phyloP scores from a whole-genome alignment of 1,140 invertebrate species.

The Venustaconcha ellipsiformis region DNA sequence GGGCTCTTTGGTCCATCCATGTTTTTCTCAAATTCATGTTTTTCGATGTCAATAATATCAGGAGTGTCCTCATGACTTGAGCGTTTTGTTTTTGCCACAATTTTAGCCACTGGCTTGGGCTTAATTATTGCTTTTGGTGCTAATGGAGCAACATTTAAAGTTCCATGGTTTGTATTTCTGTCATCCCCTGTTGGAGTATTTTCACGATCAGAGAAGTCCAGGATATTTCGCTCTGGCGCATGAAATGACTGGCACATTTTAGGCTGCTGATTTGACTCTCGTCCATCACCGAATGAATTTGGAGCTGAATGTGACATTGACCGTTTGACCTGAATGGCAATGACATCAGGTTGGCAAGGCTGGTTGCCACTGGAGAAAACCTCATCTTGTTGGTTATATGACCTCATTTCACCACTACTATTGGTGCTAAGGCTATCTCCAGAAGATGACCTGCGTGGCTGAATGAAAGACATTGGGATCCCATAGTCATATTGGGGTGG shows the following conservation, averaged over 20 bases:
- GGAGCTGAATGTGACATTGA: conserved; percentile 39
- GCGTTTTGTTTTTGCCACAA: conserved; percentile 75
- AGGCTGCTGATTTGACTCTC: conserved; percentile 68
- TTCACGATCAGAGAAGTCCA: conserved; percentile 42
- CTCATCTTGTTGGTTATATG: conserved; percentile 23
- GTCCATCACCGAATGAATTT: conserved; percentile 36
- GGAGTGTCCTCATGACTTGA: conserved; percentile 54
- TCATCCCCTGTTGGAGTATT: conserved; percentile 50
- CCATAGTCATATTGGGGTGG: conserved; percentile 34
- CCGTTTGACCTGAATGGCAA: conserved; percentile 69
- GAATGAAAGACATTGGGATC: conserved; percentile 27
- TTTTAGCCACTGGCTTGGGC: conserved; percentile 83
- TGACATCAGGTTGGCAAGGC: conserved; percentile 63
- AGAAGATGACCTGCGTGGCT: conserved; percentile 57
- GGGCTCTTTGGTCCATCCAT: conserved; percentile 47
- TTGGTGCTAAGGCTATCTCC: conserved; percentile 63
- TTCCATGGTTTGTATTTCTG: conserved; percentile 13
- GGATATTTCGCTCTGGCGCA: conserved; percentile 31
- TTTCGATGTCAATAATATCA: conserved; percentile 53
- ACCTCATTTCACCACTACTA: conserved; percentile 55
- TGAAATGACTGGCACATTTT: conserved; percentile 81
- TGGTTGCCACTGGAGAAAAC: conserved; percentile 36
- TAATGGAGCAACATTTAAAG: conserved; percentile 73
- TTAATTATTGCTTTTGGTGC: conserved; percentile 83
- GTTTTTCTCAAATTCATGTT: conserved; percentile 51